Evolutionary conservation across 2,113 vertebrate species (phyloP).

Genomic region (Trinectes maculatus): DNA sequence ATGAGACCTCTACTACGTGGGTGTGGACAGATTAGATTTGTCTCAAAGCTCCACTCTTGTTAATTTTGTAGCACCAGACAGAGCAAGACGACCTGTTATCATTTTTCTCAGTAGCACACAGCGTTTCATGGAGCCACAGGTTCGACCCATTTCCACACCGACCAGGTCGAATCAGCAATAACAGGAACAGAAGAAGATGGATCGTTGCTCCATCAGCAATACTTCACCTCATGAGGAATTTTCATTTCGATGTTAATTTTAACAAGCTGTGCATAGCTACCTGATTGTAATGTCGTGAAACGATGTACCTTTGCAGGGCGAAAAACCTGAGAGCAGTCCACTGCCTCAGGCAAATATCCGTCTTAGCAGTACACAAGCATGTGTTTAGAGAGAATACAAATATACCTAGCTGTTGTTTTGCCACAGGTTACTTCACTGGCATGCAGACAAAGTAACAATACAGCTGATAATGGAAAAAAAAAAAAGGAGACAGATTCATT

Average conservation of each 20-base stretch:
- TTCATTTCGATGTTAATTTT: slow-evolving; percentile 27
- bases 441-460: slow-evolving; percentile 30
- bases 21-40: too few relatives aligned
- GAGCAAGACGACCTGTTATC: too few relatives aligned
- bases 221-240: slow-evolving; percentile 15
- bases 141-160: too few relatives aligned
- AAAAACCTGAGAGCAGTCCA: slow-evolving; percentile 39
- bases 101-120: too few relatives aligned
- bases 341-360: slow-evolving; percentile 50
- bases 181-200: not conserved
- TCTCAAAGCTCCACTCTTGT: not conserved
- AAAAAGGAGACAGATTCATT: slow-evolving; percentile 6
- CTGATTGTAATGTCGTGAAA: slow-evolving; percentile 47
- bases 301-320: slow-evolving; percentile 47
- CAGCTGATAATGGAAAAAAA: slow-evolving; percentile 12
- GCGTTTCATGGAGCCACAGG: too few relatives aligned
- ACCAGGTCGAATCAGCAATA: too few relatives aligned
- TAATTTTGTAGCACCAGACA: too few relatives aligned
- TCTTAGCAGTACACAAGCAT: slow-evolving; percentile 42
- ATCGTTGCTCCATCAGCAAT: too few relatives aligned
- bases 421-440: slow-evolving; percentile 46
- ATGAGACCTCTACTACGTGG: too few relatives aligned
- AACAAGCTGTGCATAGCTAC: slow-evolving; percentile 13
- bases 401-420: slow-evolving; percentile 47
- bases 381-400: slow-evolving; percentile 62